Evolutionary conservation across 2,888 invertebrate genomes (phyloP).

Genomic region (Macrophya annulata): DNA sequence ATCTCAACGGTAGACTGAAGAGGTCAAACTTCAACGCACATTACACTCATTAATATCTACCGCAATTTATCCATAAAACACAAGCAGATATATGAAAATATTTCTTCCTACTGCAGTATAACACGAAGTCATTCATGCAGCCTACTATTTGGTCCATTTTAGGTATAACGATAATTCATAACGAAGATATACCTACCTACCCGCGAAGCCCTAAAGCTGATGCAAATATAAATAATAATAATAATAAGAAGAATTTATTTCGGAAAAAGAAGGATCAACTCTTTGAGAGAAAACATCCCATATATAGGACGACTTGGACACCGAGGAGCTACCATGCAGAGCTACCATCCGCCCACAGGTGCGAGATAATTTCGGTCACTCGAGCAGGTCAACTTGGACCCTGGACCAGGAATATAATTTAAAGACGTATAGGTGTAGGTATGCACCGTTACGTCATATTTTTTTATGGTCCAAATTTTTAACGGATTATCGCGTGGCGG

Average conservation of each 20-base stretch:
- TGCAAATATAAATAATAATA: too few species aligned
- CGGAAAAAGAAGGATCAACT: neutral
- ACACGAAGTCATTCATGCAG: too few species aligned
- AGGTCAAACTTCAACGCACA: constrained; percentile 22
- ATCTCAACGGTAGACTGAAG: neutral
- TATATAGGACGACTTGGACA: constrained; percentile 67
- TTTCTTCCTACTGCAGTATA: too few species aligned
- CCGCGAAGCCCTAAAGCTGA: too few species aligned
- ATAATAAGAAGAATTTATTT: too few species aligned
- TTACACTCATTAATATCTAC: constrained; percentile 1
- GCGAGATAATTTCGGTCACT: constrained; percentile 43
- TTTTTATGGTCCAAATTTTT: constrained; percentile 54
- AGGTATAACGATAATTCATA: too few species aligned
- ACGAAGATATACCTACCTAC: too few species aligned
- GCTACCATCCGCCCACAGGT: constrained; percentile 52
- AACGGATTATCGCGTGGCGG: constrained; percentile 47
- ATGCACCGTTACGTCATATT: constrained; percentile 45
- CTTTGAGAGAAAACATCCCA: constrained; percentile 62
- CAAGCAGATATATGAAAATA: too few species aligned
- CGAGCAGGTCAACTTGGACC: constrained; percentile 31
- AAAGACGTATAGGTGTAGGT: constrained; percentile 26
- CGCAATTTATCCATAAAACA: neutral
- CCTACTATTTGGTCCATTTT: too few species aligned
- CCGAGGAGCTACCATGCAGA: constrained; percentile 24
- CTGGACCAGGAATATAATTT: constrained; percentile 53